Conservation (phyloP, 2,888 invertebrate species). For the Lepas anatifera region DNA sequence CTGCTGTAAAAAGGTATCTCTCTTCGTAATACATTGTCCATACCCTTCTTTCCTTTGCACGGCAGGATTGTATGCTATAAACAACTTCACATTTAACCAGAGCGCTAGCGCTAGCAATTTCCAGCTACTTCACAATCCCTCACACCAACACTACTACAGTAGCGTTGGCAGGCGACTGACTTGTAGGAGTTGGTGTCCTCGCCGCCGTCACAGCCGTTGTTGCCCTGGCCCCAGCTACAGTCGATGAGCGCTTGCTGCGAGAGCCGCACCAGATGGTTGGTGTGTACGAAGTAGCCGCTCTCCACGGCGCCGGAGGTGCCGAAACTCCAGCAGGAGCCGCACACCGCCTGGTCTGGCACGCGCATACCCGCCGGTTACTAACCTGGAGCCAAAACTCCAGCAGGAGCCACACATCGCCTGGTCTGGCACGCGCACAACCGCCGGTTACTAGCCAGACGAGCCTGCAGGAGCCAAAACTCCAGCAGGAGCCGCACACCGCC, state of each 20-base stretch:
- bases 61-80: no score
- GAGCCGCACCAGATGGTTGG: slow-evolving; percentile 62
- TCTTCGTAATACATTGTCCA: no score
- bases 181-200: slow-evolving; percentile 87
- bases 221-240: slow-evolving; percentile 92
- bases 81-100: background rate
- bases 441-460: no score
- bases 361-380: no score
- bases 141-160: no score
- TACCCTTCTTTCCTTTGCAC: no score
- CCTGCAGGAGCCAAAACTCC: no score
- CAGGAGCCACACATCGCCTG: slow-evolving; percentile 96
- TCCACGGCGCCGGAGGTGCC: slow-evolving; percentile 87
- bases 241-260: slow-evolving; percentile 91
- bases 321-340: slow-evolving; percentile 96
- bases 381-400: slow-evolving; percentile 93
- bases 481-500: no score
- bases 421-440: no score
- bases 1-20: no score
- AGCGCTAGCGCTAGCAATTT: background rate
- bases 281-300: slow-evolving; percentile 75
- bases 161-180: no score
- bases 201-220: slow-evolving; percentile 96
- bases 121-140: background rate
- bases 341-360: slow-evolving; percentile 83